A percentile compares a stretch with the other conserved stretches of the same genome.
Evolutionary conservation across 1,140 invertebrate species (phyloP).

Genomic region (Heliothis subflexa): DNA sequence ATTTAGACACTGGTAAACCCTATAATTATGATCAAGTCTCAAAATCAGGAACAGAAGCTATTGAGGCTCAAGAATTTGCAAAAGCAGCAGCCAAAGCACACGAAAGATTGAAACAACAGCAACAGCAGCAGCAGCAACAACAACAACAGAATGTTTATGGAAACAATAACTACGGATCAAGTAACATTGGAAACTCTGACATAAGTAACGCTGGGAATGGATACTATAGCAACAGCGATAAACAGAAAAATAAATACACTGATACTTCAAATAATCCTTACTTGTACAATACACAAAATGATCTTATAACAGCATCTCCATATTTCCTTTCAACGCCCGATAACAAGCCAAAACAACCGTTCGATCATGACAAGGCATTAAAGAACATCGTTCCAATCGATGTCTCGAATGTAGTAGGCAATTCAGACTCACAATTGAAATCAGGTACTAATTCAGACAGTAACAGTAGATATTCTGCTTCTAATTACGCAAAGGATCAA

Average conservation of each 20-base stretch:
- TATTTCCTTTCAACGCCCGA: slow-evolving; percentile 69
- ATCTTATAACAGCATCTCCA: slow-evolving; percentile 75
- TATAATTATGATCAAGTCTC: slow-evolving; percentile 75
- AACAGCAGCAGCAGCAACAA: slow-evolving; percentile 68
- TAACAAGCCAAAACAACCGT: slow-evolving; percentile 69
- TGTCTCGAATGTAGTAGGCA: slow-evolving; percentile 77
- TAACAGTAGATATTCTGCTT: slow-evolving; percentile 61
- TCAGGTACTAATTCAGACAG: slow-evolving; percentile 54
- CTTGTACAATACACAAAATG: slow-evolving; percentile 65
- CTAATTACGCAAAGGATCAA: slow-evolving; percentile 67
- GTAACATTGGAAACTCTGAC: slow-evolving; percentile 50
- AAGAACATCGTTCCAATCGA: slow-evolving; percentile 84
- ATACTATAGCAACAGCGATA: slow-evolving; percentile 62
- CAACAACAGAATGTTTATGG: slow-evolving; percentile 63
- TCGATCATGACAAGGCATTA: slow-evolving; percentile 84
- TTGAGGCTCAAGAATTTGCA: slow-evolving; percentile 79
- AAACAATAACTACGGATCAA: slow-evolving; percentile 30
- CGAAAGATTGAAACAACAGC: slow-evolving; percentile 75
- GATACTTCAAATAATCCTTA: slow-evolving; percentile 61
- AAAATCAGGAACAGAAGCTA: slow-evolving; percentile 67
- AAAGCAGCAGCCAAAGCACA: slow-evolving; percentile 81
- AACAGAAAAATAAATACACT: slow-evolving; percentile 66
- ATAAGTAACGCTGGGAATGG: slow-evolving; percentile 48
- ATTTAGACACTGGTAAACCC: slow-evolving; percentile 75
- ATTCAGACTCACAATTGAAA: slow-evolving; percentile 66